Evolutionary conservation across 2,888 invertebrate genomes (phyloP).

Genomic region (Tuta absoluta): DNA sequence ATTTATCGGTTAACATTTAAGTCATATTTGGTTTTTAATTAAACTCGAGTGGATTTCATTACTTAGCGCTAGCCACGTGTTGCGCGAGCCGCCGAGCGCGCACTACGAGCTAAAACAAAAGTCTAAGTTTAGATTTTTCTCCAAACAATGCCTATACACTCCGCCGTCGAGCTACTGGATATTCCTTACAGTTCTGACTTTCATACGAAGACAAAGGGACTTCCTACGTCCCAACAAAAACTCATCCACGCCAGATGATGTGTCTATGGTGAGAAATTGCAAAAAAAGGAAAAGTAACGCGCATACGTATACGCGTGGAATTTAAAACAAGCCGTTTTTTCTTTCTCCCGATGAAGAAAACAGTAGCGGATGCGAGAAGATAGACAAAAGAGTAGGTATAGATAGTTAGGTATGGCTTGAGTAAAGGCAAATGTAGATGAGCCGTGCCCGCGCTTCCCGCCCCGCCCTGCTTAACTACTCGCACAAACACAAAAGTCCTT

Average conservation of each 20-base stretch:
- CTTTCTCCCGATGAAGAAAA: slow-evolving; percentile 65
- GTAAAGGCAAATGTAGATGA: slow-evolving; percentile 77
- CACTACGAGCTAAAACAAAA: slow-evolving; percentile 52
- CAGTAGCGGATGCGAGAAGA: slow-evolving; percentile 69
- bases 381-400: slow-evolving; percentile 74
- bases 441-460: slow-evolving; percentile 52
- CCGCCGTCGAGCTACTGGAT: slow-evolving; percentile 60
- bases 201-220: slow-evolving; percentile 76
- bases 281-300: slow-evolving; percentile 66
- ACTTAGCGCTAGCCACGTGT: slow-evolving; percentile 70
- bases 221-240: slow-evolving; percentile 78
- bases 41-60: slow-evolving; percentile 66
- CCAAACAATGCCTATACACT: slow-evolving; percentile 69
- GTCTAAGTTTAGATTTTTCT: slow-evolving; percentile 70
- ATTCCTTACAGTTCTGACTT: slow-evolving; percentile 78
- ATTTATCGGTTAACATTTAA: slow-evolving; percentile 57
- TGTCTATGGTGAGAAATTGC: slow-evolving; percentile 79
- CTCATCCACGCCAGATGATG: slow-evolving; percentile 79
- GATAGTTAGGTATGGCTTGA: slow-evolving; percentile 69
- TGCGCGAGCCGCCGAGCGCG: slow-evolving; percentile 50
- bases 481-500: slow-evolving; percentile 79
- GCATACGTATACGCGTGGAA: slow-evolving; percentile 59
- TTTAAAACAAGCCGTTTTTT: slow-evolving; percentile 73
- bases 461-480: slow-evolving; percentile 71
- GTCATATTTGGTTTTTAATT: slow-evolving; percentile 63